Conservation (phyloP, 2,113 vertebrate genomes). For the Grallaria varia region DNA sequence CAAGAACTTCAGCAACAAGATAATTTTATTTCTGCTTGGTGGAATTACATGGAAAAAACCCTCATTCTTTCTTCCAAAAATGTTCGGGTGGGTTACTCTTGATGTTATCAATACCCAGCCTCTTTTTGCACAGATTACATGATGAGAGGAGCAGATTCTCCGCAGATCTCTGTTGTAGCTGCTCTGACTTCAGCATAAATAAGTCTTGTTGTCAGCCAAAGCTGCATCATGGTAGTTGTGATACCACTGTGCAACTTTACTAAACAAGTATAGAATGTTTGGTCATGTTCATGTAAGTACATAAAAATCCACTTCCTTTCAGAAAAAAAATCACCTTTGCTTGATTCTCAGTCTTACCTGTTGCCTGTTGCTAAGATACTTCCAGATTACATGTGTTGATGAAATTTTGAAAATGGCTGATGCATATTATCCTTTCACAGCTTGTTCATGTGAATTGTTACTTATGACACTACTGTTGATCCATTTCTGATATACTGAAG, state of each 20-base stretch:
- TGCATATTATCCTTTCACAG: background rate
- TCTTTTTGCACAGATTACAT: accelerated
- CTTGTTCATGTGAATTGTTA: background rate
- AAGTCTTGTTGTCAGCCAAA: background rate
- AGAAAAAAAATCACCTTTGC: background rate
- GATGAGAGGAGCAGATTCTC: background rate
- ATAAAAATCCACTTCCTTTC: background rate
- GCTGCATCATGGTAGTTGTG: background rate
- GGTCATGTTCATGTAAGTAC: background rate
- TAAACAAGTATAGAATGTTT: background rate
- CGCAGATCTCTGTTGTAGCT: background rate
- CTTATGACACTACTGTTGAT: background rate
- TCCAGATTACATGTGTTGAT: background rate
- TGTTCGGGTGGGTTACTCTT: background rate
- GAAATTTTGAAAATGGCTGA: background rate
- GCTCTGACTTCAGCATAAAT: background rate
- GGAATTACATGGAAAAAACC: background rate
- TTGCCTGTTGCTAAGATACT: background rate
- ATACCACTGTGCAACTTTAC: background rate
- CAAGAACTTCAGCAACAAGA: background rate
- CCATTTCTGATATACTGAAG: background rate
- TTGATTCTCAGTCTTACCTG: background rate
- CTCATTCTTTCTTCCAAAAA: background rate
- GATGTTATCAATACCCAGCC: background rate
- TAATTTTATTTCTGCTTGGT: background rate